Conservation (phyloP, 2,797 vertebrate species). For the Anableps anableps region DNA sequence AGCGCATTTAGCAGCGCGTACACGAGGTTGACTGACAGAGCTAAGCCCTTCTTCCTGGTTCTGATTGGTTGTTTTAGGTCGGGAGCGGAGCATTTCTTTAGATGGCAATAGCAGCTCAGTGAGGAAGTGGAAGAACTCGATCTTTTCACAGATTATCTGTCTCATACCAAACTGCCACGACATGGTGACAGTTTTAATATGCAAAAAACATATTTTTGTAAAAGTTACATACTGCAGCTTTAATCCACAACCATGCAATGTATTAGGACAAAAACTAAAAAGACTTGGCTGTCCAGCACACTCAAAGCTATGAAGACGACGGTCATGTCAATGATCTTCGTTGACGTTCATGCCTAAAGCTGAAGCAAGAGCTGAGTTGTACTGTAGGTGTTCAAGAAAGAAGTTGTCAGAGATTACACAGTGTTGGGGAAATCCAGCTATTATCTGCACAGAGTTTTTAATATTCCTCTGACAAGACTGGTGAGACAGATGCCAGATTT, state of each 20-base stretch:
- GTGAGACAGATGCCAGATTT: slow-evolving; percentile 38
- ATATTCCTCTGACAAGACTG: slow-evolving; percentile 32
- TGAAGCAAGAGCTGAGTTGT: slow-evolving; percentile 33
- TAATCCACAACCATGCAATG: background rate
- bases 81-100: too few species aligned
- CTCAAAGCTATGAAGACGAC: slow-evolving; percentile 5
- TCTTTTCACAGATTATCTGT: too few species aligned
- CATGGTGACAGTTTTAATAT: too few species aligned
- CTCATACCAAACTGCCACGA: too few species aligned
- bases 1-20: too few species aligned
- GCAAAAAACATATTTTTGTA: too few species aligned
- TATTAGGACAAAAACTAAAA: background rate
- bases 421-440: slow-evolving; percentile 64
- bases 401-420: slow-evolving; percentile 42
- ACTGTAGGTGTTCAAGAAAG: slow-evolving; percentile 15
- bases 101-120: too few species aligned
- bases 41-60: too few species aligned
- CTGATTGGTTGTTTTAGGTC: too few species aligned
- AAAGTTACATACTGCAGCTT: too few species aligned
- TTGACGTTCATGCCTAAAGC: slow-evolving; percentile 31
- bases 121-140: too few species aligned
- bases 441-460: slow-evolving; percentile 39
- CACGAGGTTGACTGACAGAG: too few species aligned
- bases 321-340: slow-evolving; percentile 5
- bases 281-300: background rate